Evolutionary conservation across 1,140 invertebrate species (phyloP).

Genomic region (Aethina tumida): DNA sequence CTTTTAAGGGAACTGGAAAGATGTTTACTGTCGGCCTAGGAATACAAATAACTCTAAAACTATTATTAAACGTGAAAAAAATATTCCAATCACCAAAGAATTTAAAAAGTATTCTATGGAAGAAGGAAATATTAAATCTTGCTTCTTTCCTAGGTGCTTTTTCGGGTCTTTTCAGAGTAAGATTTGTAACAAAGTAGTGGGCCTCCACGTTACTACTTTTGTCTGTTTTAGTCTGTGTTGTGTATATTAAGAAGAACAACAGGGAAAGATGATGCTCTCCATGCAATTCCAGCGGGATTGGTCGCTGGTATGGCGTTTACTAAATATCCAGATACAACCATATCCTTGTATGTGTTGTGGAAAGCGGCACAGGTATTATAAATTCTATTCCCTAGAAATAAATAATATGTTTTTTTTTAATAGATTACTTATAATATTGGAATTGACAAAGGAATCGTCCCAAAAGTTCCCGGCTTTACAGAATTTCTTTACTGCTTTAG

Average conservation of each 20-base stretch:
- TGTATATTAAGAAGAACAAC: constrained; percentile 46
- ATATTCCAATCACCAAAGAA: constrained; percentile 41
- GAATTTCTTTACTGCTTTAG: constrained; percentile 67
- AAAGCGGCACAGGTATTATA: constrained; percentile 52
- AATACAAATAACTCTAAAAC: constrained; percentile 48
- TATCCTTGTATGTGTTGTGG: constrained; percentile 62
- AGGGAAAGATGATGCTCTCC: constrained; percentile 45
- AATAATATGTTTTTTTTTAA: constrained; percentile 21
- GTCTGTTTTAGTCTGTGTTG: constrained; percentile 43
- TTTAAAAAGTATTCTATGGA: constrained; percentile 42
- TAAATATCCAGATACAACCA: constrained; percentile 55
- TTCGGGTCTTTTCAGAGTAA: constrained; percentile 51
- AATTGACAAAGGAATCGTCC: constrained; percentile 44
- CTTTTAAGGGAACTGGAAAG: constrained; percentile 44
- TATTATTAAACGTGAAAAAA: constrained; percentile 41
- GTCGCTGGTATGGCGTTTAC: constrained; percentile 51
- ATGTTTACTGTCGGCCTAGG: constrained; percentile 48
- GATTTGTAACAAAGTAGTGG: too few relatives aligned
- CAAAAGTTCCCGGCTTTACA: constrained; percentile 50
- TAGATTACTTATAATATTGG: constrained; percentile 52
- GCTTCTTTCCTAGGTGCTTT: constrained; percentile 55
- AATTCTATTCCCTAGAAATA: not conserved
- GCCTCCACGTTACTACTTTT: too few relatives aligned
- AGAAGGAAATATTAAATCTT: constrained; percentile 45
- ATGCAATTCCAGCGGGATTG: constrained; percentile 53